Conservation (phyloP, 2,888 invertebrate genomes). For the Cecidostiba fungosa region DNA sequence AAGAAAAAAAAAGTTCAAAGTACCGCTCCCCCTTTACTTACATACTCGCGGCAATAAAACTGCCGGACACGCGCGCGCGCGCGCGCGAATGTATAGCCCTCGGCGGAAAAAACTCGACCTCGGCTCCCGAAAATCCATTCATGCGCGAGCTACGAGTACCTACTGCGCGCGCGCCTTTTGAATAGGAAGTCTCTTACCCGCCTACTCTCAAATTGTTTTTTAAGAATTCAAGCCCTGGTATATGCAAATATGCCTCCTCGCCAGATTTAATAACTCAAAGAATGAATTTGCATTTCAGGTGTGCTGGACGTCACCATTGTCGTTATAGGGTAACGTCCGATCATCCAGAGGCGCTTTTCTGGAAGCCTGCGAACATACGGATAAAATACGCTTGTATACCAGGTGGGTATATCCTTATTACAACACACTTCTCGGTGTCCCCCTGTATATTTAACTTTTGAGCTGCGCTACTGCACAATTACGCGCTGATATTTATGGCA, state of each 20-base stretch:
- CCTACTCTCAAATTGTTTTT: slow-evolving; percentile 36
- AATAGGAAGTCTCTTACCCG: background rate
- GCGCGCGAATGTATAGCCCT: slow-evolving; percentile 10
- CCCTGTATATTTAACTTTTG: background rate
- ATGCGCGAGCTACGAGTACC: slow-evolving; percentile 13
- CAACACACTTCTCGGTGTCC: too few species aligned
- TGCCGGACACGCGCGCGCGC: slow-evolving; percentile 12
- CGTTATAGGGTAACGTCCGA: slow-evolving; percentile 86
- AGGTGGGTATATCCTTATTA: slow-evolving; percentile 81
- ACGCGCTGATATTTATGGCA: background rate
- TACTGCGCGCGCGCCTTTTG: background rate
- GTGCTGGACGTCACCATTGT: slow-evolving; percentile 89
- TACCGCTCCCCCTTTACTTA: background rate
- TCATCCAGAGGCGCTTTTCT: slow-evolving; percentile 84
- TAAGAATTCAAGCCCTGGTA: slow-evolving; percentile 47
- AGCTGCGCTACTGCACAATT: background rate
- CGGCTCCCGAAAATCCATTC: slow-evolving; percentile 41
- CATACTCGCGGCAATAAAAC: slow-evolving; percentile 42
- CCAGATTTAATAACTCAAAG: background rate
- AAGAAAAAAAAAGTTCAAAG: slow-evolving; percentile 33
- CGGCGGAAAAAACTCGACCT: slow-evolving; percentile 35
- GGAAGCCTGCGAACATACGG: slow-evolving; percentile 85
- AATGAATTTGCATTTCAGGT: slow-evolving; percentile 80
- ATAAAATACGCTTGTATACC: slow-evolving; percentile 89
- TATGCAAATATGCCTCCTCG: too few species aligned